Evolutionary conservation across 2,113 vertebrate species (phyloP).

Genomic region (Callaeas wilsoni): DNA sequence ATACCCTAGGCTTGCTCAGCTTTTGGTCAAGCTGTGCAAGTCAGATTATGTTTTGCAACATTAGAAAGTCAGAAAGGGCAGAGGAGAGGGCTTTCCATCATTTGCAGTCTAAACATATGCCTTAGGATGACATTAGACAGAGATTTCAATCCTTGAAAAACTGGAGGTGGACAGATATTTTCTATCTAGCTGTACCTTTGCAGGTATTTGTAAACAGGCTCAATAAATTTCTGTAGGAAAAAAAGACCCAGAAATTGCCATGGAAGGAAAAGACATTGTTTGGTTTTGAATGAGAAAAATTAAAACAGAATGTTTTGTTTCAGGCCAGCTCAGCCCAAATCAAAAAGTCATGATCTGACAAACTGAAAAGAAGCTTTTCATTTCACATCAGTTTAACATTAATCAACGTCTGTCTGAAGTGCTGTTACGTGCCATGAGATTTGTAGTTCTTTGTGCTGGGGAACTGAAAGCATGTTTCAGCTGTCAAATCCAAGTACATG

Average conservation of each 20-base stretch:
- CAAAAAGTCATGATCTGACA: background rate
- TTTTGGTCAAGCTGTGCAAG: background rate
- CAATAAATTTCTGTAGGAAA: background rate
- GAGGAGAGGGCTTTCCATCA: background rate
- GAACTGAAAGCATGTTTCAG: background rate
- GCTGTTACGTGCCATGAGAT: background rate
- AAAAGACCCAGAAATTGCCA: background rate
- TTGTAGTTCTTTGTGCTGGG: background rate
- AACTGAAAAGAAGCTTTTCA: slow-evolving; percentile 24
- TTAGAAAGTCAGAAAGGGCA: background rate
- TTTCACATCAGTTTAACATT: slow-evolving; percentile 27
- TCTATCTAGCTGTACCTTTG: background rate
- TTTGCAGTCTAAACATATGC: background rate
- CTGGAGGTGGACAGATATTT: background rate
- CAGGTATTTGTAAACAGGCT: background rate
- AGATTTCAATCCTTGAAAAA: background rate
- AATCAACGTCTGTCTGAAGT: background rate
- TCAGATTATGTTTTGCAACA: background rate
- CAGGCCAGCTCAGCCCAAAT: background rate
- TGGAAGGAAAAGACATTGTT: background rate
- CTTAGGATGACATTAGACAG: background rate
- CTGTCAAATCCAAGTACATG: background rate
- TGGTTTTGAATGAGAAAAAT: background rate
- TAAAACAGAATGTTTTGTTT: slow-evolving; percentile 15
- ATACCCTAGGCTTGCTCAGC: background rate